These are phyloP conservation scores for Gobiocypris rarus DNA, from an alignment of 2,113 vertebrate genomes.

Conservation along the genomic window DNA sequence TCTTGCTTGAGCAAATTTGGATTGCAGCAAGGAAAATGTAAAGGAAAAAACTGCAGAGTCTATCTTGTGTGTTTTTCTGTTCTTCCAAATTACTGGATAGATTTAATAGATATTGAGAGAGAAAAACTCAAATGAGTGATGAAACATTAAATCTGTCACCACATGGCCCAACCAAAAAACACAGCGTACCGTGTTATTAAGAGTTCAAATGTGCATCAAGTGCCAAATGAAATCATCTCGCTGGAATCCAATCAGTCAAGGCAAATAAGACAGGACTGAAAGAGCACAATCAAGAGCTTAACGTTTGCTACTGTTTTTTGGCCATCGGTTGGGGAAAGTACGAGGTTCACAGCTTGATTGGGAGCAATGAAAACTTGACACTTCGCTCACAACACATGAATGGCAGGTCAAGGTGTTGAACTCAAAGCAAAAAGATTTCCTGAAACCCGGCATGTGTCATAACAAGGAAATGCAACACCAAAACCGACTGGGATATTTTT, in stretches of 20 bases:
- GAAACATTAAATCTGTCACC: slow-evolving; percentile 58
- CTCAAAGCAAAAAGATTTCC: not conserved
- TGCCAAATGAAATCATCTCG: slow-evolving; percentile 51
- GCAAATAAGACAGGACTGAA: slow-evolving; percentile 36
- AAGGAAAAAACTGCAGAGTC: slow-evolving; percentile 6
- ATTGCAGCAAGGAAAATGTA: not conserved
- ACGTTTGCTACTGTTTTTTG: slow-evolving; percentile 38
- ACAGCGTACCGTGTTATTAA: slow-evolving; percentile 27
- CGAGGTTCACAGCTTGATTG: slow-evolving; percentile 18
- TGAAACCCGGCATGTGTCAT: not conserved
- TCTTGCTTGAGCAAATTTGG: not conserved
- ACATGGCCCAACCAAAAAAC: slow-evolving; percentile 55
- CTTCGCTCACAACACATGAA: not conserved
- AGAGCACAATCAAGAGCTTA: slow-evolving; percentile 33
- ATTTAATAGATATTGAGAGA: slow-evolving; percentile 44
- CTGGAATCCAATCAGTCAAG: slow-evolving; percentile 48
- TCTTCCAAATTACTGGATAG: not conserved
- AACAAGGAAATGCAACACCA: slow-evolving; percentile 17
- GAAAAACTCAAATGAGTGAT: slow-evolving; percentile 46
- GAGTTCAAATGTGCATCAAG: slow-evolving; percentile 23
- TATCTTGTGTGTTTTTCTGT: not conserved
- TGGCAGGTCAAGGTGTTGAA: slow-evolving; percentile 26
- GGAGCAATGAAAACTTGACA: slow-evolving; percentile 9
- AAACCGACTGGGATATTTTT: slow-evolving; percentile 10
- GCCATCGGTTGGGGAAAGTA: not conserved